A percentile compares a stretch with the other conserved stretches of the same genome.
Evolutionary conservation across 2,113 vertebrate genomes (phyloP).

Genomic region (Crotalus tigris): DNA sequence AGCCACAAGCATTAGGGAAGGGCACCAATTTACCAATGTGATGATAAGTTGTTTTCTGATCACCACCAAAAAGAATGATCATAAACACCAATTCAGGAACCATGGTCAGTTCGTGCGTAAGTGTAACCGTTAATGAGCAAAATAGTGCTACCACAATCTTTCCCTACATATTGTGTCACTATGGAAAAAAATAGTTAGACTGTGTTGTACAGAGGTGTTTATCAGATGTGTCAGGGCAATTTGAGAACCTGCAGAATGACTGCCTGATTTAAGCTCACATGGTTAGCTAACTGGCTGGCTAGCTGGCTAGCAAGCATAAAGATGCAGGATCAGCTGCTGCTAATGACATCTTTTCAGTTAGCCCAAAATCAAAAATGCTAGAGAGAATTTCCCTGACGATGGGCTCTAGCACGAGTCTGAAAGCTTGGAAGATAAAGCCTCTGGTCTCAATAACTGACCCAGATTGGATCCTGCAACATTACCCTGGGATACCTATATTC

Average conservation of each 20-base stretch:
- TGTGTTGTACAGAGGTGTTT: slow-evolving; percentile 1
- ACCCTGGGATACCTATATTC: not conserved
- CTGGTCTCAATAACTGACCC: not conserved
- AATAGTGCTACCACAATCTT: not conserved
- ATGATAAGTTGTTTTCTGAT: slow-evolving; percentile 32
- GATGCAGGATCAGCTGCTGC: not conserved
- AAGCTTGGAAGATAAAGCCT: not conserved
- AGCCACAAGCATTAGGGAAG: not conserved
- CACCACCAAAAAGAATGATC: slow-evolving; percentile 7
- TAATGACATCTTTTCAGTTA: not conserved
- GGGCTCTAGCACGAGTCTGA: not conserved
- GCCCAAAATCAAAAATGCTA: not conserved
- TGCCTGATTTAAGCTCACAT: not conserved
- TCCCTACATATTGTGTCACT: not conserved
- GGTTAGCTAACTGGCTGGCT: not conserved
- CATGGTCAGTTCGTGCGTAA: slow-evolving; percentile 15
- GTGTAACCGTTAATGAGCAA: slow-evolving; percentile 21
- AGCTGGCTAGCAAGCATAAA: not conserved
- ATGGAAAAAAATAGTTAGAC: not conserved
- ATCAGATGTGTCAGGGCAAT: not conserved
- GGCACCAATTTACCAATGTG: slow-evolving; percentile 15
- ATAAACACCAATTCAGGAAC: not conserved
- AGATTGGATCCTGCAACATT: not conserved
- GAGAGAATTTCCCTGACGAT: not conserved
- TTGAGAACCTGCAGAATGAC: not conserved